A percentile compares a stretch with the other conserved stretches of the same genome.
These are phyloP conservation scores for Diachrysia chrysitis DNA, from an alignment of 2,888 invertebrate species.

Conservation along the genomic window DNA sequence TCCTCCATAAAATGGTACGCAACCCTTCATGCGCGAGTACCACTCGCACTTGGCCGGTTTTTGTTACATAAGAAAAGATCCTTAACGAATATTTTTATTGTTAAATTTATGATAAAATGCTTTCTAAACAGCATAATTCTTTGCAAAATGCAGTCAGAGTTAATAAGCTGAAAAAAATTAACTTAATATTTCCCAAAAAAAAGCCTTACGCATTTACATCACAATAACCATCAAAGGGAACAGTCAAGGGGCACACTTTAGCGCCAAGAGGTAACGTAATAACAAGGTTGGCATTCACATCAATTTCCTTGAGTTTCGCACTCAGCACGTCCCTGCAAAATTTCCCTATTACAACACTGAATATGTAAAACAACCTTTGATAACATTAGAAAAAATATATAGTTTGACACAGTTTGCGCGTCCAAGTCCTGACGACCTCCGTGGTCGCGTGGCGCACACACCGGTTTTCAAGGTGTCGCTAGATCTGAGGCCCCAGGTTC, in stretches of 20 bases:
- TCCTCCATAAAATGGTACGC: too few relatives aligned
- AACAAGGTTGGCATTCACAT: slow-evolving; percentile 31
- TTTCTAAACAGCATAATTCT: not conserved
- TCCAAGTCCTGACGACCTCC: too few relatives aligned
- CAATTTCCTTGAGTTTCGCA: slow-evolving; percentile 28
- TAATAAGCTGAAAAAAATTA: not conserved
- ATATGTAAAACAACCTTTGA: slow-evolving; percentile 20
- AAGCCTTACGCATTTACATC: slow-evolving; percentile 39
- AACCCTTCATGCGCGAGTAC: too few relatives aligned
- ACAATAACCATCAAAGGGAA: slow-evolving; percentile 46
- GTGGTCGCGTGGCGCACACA: too few relatives aligned
- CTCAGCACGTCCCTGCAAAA: slow-evolving; percentile 27
- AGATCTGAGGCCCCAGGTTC: too few relatives aligned
- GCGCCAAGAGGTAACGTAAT: slow-evolving; percentile 27
- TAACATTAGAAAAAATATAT: slow-evolving; percentile 35
- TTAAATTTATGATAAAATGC: not conserved
- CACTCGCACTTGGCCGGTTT: too few relatives aligned
- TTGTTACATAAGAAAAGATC: too few relatives aligned
- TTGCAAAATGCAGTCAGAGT: not conserved
- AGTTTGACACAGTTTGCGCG: slow-evolving; percentile 36
- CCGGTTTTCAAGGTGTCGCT: too few relatives aligned
- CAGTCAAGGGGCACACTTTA: slow-evolving; percentile 21
- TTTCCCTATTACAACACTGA: slow-evolving; percentile 36
- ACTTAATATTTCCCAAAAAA: slow-evolving; percentile 44
- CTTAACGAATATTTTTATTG: too few relatives aligned